A percentile compares a stretch with the other conserved stretches of the same genome.
Evolutionary conservation across 2,113 vertebrate species (phyloP).

Genomic region (Pygoscelis antarcticus): DNA sequence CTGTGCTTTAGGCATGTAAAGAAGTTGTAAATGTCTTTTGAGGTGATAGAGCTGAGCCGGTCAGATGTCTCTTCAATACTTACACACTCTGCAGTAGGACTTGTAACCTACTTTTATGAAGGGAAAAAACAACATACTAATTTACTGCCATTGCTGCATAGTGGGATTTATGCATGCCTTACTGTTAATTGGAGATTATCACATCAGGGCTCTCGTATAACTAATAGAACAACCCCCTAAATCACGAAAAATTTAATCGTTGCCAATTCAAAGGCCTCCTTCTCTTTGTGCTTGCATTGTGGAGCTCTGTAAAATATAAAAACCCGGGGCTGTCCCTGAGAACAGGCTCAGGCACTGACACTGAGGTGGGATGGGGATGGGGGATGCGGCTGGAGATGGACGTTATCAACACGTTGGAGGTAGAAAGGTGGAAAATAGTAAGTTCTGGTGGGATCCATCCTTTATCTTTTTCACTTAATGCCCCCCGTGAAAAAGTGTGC

Average conservation of each 20-base stretch:
- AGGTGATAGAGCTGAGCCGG: not conserved
- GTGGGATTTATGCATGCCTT: not conserved
- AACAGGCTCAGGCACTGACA: not conserved
- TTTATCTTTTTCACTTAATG: not conserved
- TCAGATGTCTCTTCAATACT: not conserved
- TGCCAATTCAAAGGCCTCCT: not conserved
- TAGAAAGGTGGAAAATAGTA: not conserved
- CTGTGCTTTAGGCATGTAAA: not conserved
- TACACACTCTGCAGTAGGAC: not conserved
- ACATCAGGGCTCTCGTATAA: not conserved
- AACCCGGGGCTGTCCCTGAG: not conserved
- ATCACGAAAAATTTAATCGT: not conserved
- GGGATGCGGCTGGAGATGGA: not conserved
- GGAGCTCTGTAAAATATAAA: not conserved
- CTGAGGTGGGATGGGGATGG: no score
- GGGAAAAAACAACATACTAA: not conserved
- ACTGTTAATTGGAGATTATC: not conserved
- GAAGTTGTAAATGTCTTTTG: not conserved
- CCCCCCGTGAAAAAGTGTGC: not conserved
- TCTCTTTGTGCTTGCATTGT: not conserved
- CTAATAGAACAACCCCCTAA: not conserved
- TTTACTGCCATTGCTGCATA: not conserved
- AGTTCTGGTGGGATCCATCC: not conserved
- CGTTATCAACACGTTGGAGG: accelerated
- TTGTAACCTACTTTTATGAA: not conserved